Conservation (phyloP, 53 echinoderm and acorn worm species). For the Zoroaster sp. region DNA sequence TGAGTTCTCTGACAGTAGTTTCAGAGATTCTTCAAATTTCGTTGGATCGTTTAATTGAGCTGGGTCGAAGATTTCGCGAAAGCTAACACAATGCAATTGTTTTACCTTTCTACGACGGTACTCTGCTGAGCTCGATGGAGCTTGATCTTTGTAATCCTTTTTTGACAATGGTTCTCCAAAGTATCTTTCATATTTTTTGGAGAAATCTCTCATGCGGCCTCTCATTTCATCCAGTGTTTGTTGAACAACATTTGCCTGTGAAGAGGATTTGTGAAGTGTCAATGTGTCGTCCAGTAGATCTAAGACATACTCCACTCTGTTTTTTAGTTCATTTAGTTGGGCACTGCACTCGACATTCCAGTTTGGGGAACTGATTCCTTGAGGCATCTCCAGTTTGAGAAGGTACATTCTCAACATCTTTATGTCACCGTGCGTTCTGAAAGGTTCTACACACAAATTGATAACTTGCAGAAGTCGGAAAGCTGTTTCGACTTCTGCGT, state of each 20-base stretch:
- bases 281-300: slow-evolving; percentile 6
- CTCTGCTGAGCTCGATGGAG: slow-evolving; percentile 1
- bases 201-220: not conserved
- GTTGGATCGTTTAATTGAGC: not conserved
- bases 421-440: not conserved
- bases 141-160: not conserved
- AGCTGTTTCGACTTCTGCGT: slow-evolving; percentile 37
- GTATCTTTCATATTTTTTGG: slow-evolving; percentile 8
- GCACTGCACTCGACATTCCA: too few species aligned
- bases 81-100: not conserved
- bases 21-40: not conserved
- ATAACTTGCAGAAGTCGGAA: slow-evolving; percentile 47
- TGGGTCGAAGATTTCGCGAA: slow-evolving; percentile 45
- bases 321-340: too few species aligned
- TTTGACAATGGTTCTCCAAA: slow-evolving; percentile 11
- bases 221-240: slow-evolving; percentile 20
- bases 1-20: slow-evolving; percentile 1
- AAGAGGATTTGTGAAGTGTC: slow-evolving; percentile 44
- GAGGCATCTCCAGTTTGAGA: too few species aligned
- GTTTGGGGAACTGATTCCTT: too few species aligned
- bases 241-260: not conserved
- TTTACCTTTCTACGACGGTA: slow-evolving; percentile 29
- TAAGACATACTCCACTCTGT: slow-evolving; percentile 17
- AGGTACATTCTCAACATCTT: too few species aligned
- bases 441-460: slow-evolving; percentile 21